Percentiles rank a stretch among this genome's conserved stretches.
Conservation (phyloP, 2,888 invertebrate species). For the Stictocephala bisonia region DNA sequence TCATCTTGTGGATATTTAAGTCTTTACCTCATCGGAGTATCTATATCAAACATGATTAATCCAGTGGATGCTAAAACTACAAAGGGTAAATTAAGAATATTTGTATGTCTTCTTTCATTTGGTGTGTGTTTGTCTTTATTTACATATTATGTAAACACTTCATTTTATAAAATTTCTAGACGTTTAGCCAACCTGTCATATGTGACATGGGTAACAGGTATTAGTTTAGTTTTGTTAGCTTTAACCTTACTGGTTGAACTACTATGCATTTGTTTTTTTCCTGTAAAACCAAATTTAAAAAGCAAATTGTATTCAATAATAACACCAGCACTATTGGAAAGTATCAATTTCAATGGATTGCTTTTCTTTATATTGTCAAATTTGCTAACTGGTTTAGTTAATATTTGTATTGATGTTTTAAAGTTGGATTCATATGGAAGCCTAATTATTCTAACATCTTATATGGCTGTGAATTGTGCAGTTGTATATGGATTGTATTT, state of each 20-base stretch:
- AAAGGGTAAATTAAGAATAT: slow-evolving; percentile 55
- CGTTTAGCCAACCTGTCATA: slow-evolving; percentile 87
- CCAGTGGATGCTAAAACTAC: slow-evolving; percentile 49
- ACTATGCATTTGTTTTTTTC: slow-evolving; percentile 63
- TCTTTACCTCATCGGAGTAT: slow-evolving; percentile 81
- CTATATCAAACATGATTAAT: slow-evolving; percentile 69
- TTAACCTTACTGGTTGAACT: slow-evolving; percentile 71
- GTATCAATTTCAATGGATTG: slow-evolving; percentile 69
- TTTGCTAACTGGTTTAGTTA: slow-evolving; percentile 42
- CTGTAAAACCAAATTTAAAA: slow-evolving; percentile 36
- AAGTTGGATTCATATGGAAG: slow-evolving; percentile 23
- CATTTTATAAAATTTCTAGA: slow-evolving; percentile 76
- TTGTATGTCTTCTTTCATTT: slow-evolving; percentile 56
- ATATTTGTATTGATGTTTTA: slow-evolving; percentile 29
- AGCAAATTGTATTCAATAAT: neutral
- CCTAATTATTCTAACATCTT: slow-evolving; percentile 26
- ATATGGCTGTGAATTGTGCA: slow-evolving; percentile 29
- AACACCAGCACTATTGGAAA: slow-evolving; percentile 73
- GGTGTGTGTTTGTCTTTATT: slow-evolving; percentile 66
- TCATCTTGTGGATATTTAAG: slow-evolving; percentile 88
- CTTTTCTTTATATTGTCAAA: slow-evolving; percentile 39
- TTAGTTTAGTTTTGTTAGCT: slow-evolving; percentile 70
- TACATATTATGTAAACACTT: slow-evolving; percentile 65
- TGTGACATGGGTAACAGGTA: slow-evolving; percentile 78
- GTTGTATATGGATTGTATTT: slow-evolving; percentile 3